Percentiles rank a stretch among this genome's conserved stretches.
Evolutionary conservation across 1,140 invertebrate genomes (phyloP).

Genomic region (Gonatopus flavifemur): DNA sequence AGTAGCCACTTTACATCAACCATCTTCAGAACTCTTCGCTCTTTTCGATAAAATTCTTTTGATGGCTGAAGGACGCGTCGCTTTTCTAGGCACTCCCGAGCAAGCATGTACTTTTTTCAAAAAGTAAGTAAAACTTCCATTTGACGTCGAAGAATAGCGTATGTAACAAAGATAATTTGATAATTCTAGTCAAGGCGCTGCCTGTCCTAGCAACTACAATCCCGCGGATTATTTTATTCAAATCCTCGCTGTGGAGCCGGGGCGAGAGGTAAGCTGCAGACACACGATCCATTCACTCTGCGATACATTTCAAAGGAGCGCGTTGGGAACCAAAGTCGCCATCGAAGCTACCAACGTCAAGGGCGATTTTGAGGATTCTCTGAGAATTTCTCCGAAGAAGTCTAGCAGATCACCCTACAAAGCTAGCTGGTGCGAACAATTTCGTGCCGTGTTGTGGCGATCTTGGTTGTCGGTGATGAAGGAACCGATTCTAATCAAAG

Average conservation of each 20-base stretch:
- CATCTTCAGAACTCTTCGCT: slow-evolving; percentile 89
- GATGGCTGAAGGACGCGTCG: slow-evolving; percentile 89
- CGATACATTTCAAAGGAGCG: slow-evolving; percentile 70
- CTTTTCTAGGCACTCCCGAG: slow-evolving; percentile 81
- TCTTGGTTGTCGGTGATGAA: slow-evolving; percentile 86
- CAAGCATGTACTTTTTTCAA: slow-evolving; percentile 82
- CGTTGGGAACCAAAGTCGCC: slow-evolving; percentile 63
- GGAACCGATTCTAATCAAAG: slow-evolving; percentile 87
- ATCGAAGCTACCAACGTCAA: slow-evolving; percentile 58
- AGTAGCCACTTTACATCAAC: slow-evolving; percentile 94
- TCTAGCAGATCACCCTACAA: slow-evolving; percentile 69
- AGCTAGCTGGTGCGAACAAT: slow-evolving; percentile 85
- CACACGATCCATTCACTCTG: slow-evolving; percentile 78
- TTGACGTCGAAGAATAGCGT: background rate
- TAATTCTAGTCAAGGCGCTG: slow-evolving; percentile 67
- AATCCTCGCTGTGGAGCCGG: slow-evolving; percentile 84
- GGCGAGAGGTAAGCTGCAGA: slow-evolving; percentile 72
- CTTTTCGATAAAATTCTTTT: slow-evolving; percentile 90
- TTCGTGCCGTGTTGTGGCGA: slow-evolving; percentile 85
- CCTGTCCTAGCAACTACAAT: slow-evolving; percentile 87
- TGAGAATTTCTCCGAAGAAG: slow-evolving; percentile 10
- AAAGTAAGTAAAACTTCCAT: slow-evolving; percentile 63
- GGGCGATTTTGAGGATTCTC: slow-evolving; percentile 37
- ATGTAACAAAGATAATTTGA: slow-evolving; percentile 1
- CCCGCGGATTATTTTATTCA: slow-evolving; percentile 96